Conservation (phyloP, 2,797 vertebrate species). For the Atherinosoma microstoma region DNA sequence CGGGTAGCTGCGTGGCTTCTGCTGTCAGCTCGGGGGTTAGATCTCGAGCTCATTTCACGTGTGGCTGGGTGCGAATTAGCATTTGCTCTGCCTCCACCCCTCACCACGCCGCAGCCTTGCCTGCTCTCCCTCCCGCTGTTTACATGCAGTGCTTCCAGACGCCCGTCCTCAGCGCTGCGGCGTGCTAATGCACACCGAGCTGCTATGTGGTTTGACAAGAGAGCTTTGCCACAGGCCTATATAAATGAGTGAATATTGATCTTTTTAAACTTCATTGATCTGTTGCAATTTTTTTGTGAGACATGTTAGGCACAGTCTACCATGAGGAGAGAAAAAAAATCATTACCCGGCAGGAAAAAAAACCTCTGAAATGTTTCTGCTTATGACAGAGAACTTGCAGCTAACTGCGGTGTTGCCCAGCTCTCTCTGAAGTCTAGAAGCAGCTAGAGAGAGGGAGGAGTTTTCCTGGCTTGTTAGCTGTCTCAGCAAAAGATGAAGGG, state of each 20-base stretch:
- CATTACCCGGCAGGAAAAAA: slow-evolving; percentile 28
- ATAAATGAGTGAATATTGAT: slow-evolving; percentile 62
- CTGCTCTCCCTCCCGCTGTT: slow-evolving; percentile 58
- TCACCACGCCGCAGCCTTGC: slow-evolving; percentile 49
- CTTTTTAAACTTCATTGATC: slow-evolving; percentile 47
- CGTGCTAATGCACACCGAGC: slow-evolving; percentile 56
- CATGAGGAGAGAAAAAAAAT: slow-evolving; percentile 36
- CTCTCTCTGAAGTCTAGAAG: slow-evolving; percentile 43
- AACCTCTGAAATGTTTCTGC: slow-evolving; percentile 33
- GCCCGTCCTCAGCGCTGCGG: slow-evolving; percentile 33
- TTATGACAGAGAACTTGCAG: slow-evolving; percentile 21
- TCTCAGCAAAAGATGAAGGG: slow-evolving; percentile 56
- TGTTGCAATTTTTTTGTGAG: slow-evolving; percentile 39
- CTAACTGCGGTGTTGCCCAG: slow-evolving; percentile 44
- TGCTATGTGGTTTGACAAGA: slow-evolving; percentile 45
- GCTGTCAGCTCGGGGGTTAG: slow-evolving; percentile 72
- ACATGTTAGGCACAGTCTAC: slow-evolving; percentile 19
- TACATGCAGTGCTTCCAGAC: slow-evolving; percentile 62
- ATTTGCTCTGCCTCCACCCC: slow-evolving; percentile 73
- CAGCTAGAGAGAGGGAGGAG: slow-evolving; percentile 13
- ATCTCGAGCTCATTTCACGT: slow-evolving; percentile 86
- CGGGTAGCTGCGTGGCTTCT: slow-evolving; percentile 62
- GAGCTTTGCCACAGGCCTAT: slow-evolving; percentile 49
- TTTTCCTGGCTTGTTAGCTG: slow-evolving; percentile 25
- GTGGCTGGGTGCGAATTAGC: slow-evolving; percentile 86